Base-by-base conservation (phyloP, 1,140 invertebrate species). In the Sweltsa coloradensis region DNA sequence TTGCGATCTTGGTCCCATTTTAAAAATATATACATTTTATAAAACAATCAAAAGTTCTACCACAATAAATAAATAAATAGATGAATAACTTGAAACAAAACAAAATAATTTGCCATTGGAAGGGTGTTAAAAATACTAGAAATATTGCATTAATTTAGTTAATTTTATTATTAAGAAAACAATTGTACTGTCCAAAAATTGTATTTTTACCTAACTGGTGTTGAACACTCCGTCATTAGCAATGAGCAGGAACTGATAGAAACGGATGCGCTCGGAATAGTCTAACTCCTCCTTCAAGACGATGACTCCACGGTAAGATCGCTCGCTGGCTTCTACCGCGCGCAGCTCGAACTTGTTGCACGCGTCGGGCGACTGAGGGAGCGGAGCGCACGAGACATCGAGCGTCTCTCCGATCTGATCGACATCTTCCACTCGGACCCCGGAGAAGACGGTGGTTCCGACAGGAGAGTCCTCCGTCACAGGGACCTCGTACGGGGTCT, bases 351-450 rank as follows among this genome's bases (percentile, higher is more conserved):
- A 88, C 53, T 78, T 78, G 2, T 73, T 68, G 54, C 82, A 86
- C 4, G 75, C 76, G 57, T 81, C 76, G 23, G 73, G 72, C 65
- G 75, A 79, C 79, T 83, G 61, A 47, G 60, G 60, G 54, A 70
- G 65, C 0, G 70, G 62, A 37, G 73, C 63, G 56, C 89, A 92
- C 36, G 73, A 75, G 3, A 91, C 74, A 64, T 87, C 81, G 34
- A 91, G 71, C 54, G 75, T 81, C 31, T 88, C 79, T 2, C 89
- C 88, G 13, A 83, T 74, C 19, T 79, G 74, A 65, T 92, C 89
- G 16, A 71, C 72, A 67, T 92, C 89, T 55, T 75, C 76, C 11
- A 89, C 79, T 36, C 72, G 62, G 34, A 92, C 83, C 41, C 75
- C 73, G 6, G 71, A 67, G 36, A 91, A 73, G 3, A 96, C 75